Evolutionary conservation across 2,888 invertebrate genomes (phyloP).

Genomic region (Gryllus longicercus): DNA sequence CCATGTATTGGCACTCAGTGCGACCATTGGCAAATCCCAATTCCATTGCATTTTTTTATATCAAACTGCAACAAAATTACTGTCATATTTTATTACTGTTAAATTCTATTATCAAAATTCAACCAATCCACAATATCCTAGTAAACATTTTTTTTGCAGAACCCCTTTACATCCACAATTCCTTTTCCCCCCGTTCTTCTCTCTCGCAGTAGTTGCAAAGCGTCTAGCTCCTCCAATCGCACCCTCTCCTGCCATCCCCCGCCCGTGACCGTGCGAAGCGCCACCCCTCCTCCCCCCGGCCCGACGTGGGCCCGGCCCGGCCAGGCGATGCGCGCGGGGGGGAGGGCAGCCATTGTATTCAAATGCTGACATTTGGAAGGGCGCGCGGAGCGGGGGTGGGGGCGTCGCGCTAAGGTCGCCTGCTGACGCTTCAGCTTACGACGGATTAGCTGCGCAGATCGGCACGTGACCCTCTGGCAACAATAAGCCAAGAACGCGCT

Average conservation of each 20-base stretch:
- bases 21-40: too few relatives aligned
- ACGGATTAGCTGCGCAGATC: not conserved
- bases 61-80: too few relatives aligned
- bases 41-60: too few relatives aligned
- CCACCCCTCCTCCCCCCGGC: not conserved
- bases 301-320: not conserved
- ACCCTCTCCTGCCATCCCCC: not conserved
- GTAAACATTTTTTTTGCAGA: too few relatives aligned
- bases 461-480: not conserved
- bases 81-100: too few relatives aligned
- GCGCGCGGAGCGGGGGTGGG: not conserved
- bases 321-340: not conserved
- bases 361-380: not conserved
- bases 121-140: too few relatives aligned
- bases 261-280: not conserved
- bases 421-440: not conserved
- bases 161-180: too few relatives aligned
- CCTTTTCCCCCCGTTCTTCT: too few relatives aligned
- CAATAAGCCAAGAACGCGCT: not conserved
- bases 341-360: not conserved
- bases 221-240: not conserved
- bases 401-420: not conserved
- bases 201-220: not conserved
- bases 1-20: too few relatives aligned
- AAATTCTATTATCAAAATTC: too few relatives aligned